phyloP scores from a whole-genome alignment of 2,113 vertebrate species.

The Pteronura brasiliensis region DNA sequence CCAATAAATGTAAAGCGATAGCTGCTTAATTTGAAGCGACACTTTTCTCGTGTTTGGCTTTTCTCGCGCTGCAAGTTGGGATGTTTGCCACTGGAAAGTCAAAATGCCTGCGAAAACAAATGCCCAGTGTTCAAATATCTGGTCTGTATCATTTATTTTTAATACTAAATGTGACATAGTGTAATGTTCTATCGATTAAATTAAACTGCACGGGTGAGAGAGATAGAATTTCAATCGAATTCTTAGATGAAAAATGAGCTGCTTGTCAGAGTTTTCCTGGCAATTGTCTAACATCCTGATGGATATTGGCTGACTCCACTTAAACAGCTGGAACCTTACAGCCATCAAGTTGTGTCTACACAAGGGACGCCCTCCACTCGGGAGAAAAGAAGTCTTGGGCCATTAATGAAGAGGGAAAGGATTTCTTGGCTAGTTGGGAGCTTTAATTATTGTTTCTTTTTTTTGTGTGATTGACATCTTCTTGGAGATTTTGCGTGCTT shows the following conservation, averaged over 20 bases:
- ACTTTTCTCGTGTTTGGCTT: not conserved
- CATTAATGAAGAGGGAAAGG: not conserved
- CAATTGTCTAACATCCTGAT: not conserved
- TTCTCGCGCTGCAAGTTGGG: not conserved
- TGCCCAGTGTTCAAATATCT: constrained; percentile 61
- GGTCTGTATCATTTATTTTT: constrained; percentile 75
- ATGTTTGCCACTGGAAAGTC: constrained; percentile 52
- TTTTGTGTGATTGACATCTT: not conserved
- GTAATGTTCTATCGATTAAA: constrained; percentile 72
- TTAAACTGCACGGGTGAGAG: constrained; percentile 44
- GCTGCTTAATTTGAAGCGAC: constrained; percentile 61
- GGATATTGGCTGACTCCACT: constrained; percentile 5
- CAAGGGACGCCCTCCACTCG: not conserved
- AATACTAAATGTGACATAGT: constrained; percentile 69
- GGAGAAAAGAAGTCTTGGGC: not conserved
- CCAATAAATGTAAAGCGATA: constrained; percentile 21
- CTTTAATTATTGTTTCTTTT: not conserved
- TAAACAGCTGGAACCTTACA: constrained; percentile 39
- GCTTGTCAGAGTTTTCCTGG: constrained; percentile 18
- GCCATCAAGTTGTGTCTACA: not conserved
- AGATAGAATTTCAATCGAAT: constrained; percentile 70
- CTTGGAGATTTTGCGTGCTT: not conserved
- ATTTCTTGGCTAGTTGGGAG: not conserved
- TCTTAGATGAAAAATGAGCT: constrained; percentile 65
- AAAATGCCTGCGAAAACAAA: constrained; percentile 57